Evolutionary conservation across 2,113 vertebrate genomes (phyloP).

Genomic region (Melanerpes aurifrons): DNA sequence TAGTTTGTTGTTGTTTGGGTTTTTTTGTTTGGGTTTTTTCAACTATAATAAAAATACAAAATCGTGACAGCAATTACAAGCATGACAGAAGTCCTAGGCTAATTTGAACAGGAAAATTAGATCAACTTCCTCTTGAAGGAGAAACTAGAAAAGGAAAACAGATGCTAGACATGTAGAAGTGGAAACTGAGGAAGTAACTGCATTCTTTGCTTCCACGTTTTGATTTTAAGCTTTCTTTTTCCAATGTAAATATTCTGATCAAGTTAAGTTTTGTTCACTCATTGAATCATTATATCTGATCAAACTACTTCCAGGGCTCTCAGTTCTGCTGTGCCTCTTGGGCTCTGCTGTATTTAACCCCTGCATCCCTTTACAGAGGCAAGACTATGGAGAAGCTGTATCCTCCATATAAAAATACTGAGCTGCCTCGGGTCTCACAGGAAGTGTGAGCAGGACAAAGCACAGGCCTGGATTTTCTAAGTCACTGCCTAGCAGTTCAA

Average conservation of each 20-base stretch:
- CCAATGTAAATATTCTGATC: not conserved
- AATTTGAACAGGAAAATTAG: constrained; percentile 53
- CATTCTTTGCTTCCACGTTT: constrained; percentile 21
- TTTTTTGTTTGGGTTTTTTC: not conserved
- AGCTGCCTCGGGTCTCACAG: not conserved
- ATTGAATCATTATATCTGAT: accelerated
- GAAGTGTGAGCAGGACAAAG: not conserved
- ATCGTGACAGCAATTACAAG: not conserved
- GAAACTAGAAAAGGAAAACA: constrained; percentile 32
- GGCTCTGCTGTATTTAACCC: not conserved
- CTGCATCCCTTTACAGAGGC: not conserved
- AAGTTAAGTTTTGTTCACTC: not conserved
- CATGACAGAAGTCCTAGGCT: not conserved
- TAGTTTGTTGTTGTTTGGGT: not conserved
- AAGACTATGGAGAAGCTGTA: not conserved
- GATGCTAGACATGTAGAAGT: not conserved
- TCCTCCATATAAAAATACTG: not conserved
- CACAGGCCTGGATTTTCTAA: not conserved
- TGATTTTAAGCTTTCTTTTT: not conserved
- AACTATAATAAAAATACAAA: not conserved
- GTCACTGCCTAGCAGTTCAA: not conserved
- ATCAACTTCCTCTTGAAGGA: constrained; percentile 34
- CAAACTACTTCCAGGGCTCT: not conserved
- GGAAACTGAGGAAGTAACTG: not conserved
- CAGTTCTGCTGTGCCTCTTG: not conserved